Base-by-base conservation (phyloP, 1,140 invertebrate genomes). In the Papilio polyxenes region DNA sequence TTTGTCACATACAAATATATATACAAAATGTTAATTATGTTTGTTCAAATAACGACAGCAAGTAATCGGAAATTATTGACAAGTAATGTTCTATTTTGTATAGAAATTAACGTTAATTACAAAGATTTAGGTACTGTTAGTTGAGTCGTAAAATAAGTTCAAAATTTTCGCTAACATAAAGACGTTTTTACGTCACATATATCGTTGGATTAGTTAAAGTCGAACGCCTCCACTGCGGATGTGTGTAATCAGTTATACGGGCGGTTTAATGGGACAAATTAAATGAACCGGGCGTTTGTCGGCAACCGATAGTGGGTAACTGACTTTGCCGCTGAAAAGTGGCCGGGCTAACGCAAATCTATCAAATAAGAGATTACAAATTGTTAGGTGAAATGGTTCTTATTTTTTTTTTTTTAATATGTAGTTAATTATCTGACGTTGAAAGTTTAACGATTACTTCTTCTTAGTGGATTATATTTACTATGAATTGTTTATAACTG, bases 171-270 rank as follows among this genome's bases (percentile, higher is more conserved):
- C 23, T 15, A 37, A 65, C n/a, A 65, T 31, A 31, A 40, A 49
- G 51, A 37, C 51, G 8, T n/a, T 77, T 20, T 10, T 23, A 56
- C 23, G 2, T 49, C 9, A 10, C 49, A 77, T 51, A 53, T 44
- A 62, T 62, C 56, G 1, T 79, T 20, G 31, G 56, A 77, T 53
- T 31, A 31, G 77, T 62, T 37, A 31, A 62, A 79, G 77, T 79
- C 37, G 77, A 85, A 84, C 77, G 72, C 83, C 80, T 82, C 56
- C 83, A 69, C 72, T 83, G 56, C 87, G 89, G 90, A 92, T 88
- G 89, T 86, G 69, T 75, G 85, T 88, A 90, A 91, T 87, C 89
- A 87, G 82, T 85, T 88, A 91, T 90, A 90, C 87, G 89, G 91
- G 87, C 85, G 82, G 85, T 83, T 85, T 89, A 89, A 91, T 90